Conservation (phyloP, 1,140 invertebrate genomes). For the Euwallacea fornicatus region DNA sequence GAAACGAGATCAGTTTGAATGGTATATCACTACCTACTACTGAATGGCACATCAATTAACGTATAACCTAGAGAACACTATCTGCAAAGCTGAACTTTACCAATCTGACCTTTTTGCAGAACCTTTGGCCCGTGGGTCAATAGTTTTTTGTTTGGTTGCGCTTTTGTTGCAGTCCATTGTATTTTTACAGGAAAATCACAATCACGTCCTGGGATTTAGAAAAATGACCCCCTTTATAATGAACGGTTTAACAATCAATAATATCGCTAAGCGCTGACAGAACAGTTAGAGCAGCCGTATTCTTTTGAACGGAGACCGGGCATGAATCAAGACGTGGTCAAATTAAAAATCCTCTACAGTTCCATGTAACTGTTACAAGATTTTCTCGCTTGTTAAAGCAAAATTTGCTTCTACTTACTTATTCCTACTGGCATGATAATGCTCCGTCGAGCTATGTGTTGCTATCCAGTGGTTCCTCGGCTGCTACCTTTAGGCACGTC, state of each 20-base stretch:
- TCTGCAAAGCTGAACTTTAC: slow-evolving; percentile 7
- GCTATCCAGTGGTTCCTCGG: neutral
- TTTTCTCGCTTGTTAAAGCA: slow-evolving; percentile 2
- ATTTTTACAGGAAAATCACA: slow-evolving; percentile 6
- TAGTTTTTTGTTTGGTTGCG: neutral
- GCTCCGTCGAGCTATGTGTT: neutral
- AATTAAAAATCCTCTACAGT: slow-evolving; percentile 5
- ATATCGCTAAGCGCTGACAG: slow-evolving; percentile 6
- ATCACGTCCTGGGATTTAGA: neutral
- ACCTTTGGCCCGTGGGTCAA: neutral
- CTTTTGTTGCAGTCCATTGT: slow-evolving; percentile 5
- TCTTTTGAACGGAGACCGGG: neutral
- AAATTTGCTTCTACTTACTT: slow-evolving; percentile 17
- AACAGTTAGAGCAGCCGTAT: slow-evolving; percentile 5
- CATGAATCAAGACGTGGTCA: slow-evolving; percentile 6
- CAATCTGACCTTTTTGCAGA: slow-evolving; percentile 17
- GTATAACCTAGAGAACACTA: slow-evolving; percentile 2
- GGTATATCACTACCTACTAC: no score
- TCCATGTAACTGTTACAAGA: slow-evolving; percentile 3
- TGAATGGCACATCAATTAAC: no score
- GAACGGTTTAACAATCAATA: slow-evolving; percentile 6
- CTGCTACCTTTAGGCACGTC: no score
- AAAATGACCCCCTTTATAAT: slow-evolving; percentile 8
- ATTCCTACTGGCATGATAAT: slow-evolving; percentile 27
- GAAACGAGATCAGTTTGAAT: no score